Percentiles rank a stretch among this genome's conserved stretches.
Conservation (phyloP, 2,113 vertebrate genomes). For the Ceratotherium simum region DNA sequence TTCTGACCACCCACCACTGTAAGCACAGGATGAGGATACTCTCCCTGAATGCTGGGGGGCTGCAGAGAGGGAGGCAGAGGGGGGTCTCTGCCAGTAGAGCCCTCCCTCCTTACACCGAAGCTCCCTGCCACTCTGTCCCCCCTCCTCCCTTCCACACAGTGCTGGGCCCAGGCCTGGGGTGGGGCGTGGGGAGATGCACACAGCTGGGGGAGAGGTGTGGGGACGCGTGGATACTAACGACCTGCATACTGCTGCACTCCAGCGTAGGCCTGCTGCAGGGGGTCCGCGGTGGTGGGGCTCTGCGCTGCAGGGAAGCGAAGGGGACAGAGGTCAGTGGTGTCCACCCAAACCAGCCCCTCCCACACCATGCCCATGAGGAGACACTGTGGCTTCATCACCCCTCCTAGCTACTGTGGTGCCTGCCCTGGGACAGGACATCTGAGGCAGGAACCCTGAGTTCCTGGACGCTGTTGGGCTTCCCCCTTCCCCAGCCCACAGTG, state of each 20-base stretch:
- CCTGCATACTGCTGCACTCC: constrained; percentile 99
- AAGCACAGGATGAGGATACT: neutral
- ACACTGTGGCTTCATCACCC: neutral
- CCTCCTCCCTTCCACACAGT: neutral
- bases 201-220: constrained; percentile 76
- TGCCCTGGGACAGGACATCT: neutral
- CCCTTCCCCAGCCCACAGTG: neutral
- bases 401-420: neutral
- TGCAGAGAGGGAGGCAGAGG: neutral
- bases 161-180: neutral
- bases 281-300: constrained; percentile 98
- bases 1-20: neutral
- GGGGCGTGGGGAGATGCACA: neutral
- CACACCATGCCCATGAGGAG: neutral
- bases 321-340: constrained; percentile 53
- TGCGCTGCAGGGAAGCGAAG: constrained; percentile 93
- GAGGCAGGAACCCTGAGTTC: neutral
- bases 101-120: neutral
- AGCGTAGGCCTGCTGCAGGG: constrained; percentile 99
- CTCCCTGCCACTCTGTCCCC: neutral
- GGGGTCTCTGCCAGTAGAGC: neutral
- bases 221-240: constrained; percentile 94
- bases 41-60: neutral
- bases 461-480: neutral
- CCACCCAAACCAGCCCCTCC: neutral